A percentile compares a stretch with the other conserved stretches of the same genome.
These are phyloP conservation scores for Misgurnus mizolepis DNA, from an alignment of 2,113 vertebrate species.

Conservation along the genomic window DNA sequence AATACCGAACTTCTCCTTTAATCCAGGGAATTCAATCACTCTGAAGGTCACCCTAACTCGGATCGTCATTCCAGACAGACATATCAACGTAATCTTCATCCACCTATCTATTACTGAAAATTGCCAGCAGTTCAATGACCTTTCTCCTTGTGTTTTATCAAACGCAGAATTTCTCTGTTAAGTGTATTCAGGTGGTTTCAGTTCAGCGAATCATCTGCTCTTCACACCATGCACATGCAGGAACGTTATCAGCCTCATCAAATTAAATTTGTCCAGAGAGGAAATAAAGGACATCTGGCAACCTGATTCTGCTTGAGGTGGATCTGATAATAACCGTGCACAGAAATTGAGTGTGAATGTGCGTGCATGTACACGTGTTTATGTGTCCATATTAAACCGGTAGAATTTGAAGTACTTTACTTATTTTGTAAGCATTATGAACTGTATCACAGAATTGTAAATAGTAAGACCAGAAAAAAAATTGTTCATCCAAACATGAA, in stretches of 20 bases:
- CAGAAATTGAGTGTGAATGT: conserved; percentile 5
- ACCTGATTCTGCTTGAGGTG: conserved; percentile 30
- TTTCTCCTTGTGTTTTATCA: background rate
- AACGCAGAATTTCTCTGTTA: conserved; percentile 11
- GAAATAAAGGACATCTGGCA: conserved; percentile 39
- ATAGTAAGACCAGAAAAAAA: too few relatives aligned
- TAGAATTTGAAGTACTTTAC: too few relatives aligned
- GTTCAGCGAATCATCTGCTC: conserved; percentile 19
- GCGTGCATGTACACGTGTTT: background rate
- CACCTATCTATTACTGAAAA: background rate
- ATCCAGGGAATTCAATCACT: background rate
- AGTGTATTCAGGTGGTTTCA: conserved; percentile 31
- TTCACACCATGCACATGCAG: conserved; percentile 5
- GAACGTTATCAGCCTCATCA: conserved; percentile 34
- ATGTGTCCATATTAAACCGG: background rate
- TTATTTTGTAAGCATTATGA: too few relatives aligned
- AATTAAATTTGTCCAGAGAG: conserved; percentile 34
- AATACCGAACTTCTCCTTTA: too few relatives aligned
- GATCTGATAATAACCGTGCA: conserved; percentile 13
- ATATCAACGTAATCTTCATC: background rate
- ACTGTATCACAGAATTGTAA: too few relatives aligned
- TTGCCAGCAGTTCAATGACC: background rate
- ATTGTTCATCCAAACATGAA: too few relatives aligned
- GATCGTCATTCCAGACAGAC: conserved; percentile 16
- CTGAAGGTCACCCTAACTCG: background rate